Conservation (phyloP, 2,797 vertebrate genomes). For the Pseudotriccus pelzelni region DNA sequence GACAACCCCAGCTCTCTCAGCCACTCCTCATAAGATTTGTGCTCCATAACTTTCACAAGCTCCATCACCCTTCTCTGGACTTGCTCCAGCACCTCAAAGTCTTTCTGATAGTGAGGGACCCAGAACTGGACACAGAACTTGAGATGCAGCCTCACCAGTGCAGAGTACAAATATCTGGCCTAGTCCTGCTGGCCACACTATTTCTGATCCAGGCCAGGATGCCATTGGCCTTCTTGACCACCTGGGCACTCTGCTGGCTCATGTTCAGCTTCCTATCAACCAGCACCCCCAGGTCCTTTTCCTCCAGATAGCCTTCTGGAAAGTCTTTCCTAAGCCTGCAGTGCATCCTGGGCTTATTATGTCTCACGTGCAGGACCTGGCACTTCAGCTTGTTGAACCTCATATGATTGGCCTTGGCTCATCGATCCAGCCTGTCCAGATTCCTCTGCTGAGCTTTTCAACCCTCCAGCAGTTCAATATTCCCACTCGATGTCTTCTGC, state of each 20-base stretch:
- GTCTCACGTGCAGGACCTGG: background rate
- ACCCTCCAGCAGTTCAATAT: background rate
- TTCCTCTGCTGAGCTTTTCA: background rate
- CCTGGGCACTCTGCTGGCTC: accelerated
- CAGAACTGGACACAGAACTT: no score
- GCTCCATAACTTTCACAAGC: no score
- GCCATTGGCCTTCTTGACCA: background rate
- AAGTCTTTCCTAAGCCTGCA: background rate
- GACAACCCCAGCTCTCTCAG: no score
- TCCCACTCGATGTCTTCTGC: background rate
- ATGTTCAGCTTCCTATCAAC: background rate
- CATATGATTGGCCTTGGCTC: accelerated
- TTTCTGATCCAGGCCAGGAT: no score
- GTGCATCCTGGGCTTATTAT: background rate
- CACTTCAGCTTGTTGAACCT: background rate
- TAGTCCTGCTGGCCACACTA: no score
- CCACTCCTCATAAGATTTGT: no score
- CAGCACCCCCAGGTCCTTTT: background rate
- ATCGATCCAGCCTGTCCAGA: background rate
- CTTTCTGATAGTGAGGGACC: no score
- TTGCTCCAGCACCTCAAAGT: no score
- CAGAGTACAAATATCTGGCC: no score
- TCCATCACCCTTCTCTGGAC: no score
- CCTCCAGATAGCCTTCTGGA: background rate
- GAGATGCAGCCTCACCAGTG: no score